phyloP scores from a whole-genome alignment of 2,888 invertebrate genomes.

The Bombylius major region DNA sequence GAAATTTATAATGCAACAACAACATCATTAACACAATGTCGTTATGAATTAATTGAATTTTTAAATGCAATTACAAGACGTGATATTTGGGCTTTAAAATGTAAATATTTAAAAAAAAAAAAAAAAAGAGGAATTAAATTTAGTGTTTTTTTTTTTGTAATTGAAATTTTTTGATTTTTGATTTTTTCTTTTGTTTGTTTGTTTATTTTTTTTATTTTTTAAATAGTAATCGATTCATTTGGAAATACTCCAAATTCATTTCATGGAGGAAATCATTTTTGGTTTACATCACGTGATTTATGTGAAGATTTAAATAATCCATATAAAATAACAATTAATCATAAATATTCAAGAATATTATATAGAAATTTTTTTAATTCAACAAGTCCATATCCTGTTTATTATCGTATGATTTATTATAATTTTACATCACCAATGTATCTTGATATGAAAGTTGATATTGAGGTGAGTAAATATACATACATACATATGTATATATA shows the following conservation, averaged over 20 bases:
- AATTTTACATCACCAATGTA: constrained; percentile 22
- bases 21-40: constrained; percentile 15
- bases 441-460: constrained; percentile 22
- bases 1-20: neutral
- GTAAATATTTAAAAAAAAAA: constrained; percentile 14
- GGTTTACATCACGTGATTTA: constrained; percentile 22
- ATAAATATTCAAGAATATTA: neutral
- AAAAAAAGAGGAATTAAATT: no score
- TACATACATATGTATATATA: no score
- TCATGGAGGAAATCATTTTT: constrained; percentile 25
- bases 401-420: constrained; percentile 22
- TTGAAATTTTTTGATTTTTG: no score
- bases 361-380: constrained; percentile 17
- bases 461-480: constrained; percentile 18
- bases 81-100: constrained; percentile 23
- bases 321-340: constrained; percentile 13
- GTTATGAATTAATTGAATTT: constrained; percentile 20
- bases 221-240: constrained; percentile 24
- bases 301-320: constrained; percentile 24
- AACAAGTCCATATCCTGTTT: constrained; percentile 21
- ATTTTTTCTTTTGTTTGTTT: no score
- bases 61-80: constrained; percentile 17
- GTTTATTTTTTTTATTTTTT: neutral
- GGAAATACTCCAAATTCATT: constrained; percentile 21
- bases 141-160: no score